Evolutionary conservation across 2,888 invertebrate species (phyloP).

Genomic region (Cremastinae sp.): DNA sequence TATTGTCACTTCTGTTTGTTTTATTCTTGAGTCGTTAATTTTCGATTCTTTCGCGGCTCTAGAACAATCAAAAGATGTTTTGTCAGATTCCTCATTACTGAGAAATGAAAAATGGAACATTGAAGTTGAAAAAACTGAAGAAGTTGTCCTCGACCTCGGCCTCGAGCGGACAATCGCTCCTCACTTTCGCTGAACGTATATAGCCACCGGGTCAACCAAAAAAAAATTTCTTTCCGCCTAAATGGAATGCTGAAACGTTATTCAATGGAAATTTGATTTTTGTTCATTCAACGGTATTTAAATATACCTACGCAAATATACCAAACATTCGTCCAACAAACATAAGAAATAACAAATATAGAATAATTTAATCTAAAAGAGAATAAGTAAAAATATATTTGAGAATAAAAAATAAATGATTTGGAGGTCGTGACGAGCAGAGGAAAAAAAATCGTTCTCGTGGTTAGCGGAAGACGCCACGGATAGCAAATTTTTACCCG

Average conservation of each 20-base stretch:
- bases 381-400: conserved; percentile 17
- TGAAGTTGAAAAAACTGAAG: too few relatives aligned
- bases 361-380: neutral
- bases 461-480: conserved; percentile 23
- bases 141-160: conserved; percentile 15
- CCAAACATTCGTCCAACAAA: neutral
- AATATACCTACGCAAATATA: too few relatives aligned
- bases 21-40: too few relatives aligned
- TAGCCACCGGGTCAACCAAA: conserved; percentile 9
- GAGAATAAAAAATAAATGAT: conserved; percentile 18
- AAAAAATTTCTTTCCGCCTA: conserved; percentile 13
- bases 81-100: too few relatives aligned
- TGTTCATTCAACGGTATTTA: conserved; percentile 5
- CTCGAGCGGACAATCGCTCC: neutral
- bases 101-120: too few relatives aligned
- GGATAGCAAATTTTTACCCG: conserved; percentile 13
- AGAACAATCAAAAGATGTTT: too few relatives aligned
- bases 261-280: neutral
- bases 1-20: too few relatives aligned
- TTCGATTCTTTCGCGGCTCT: too few relatives aligned
- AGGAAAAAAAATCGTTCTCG: neutral
- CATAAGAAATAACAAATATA: too few relatives aligned
- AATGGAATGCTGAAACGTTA: conserved; percentile 2
- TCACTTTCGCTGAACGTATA: conserved; percentile 20
- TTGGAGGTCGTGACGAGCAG: conserved; percentile 39